Base-by-base conservation (phyloP, 2,113 vertebrate genomes). In the Hylia prasina region DNA sequence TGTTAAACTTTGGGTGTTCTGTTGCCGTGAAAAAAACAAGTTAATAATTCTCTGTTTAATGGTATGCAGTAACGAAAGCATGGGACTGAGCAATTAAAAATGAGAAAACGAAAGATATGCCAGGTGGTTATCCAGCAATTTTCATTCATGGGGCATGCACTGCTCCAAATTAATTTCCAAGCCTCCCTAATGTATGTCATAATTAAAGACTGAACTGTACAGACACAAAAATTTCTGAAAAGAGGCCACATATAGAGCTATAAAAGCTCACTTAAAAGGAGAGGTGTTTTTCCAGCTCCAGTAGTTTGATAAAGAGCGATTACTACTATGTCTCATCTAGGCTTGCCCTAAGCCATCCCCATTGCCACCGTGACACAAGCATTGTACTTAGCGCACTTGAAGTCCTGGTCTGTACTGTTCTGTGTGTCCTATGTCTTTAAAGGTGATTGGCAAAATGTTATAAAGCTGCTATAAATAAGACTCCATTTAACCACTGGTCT, bases 181-280 rank as follows among this genome's bases (percentile, higher is more conserved):
- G 57, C 44, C 56, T 56, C 27, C 18, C 56, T 81, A 24, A 56
- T 5, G 3, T 50, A 37, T 35, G 20, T 71, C 58, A 51, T 88
- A 87, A 90, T 94, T 90, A 88, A 79, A 79, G 53, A 66, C 54
- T 27, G 10, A 89, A 17, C 63, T 69, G 48, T 42, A 33, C 18
- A 14, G 45, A 33, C 12, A 50, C 44, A 45, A 45, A 42, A 54
- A 57, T 33, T 82, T 63, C 33, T 73, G 68, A 94, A 95, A 69
- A 72, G 47, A 79, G 90, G 73, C 23, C 58, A 66, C 24, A 2
- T 10, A n/a, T 0, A 50, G 57, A 66, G 33, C 48, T 69, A 75
- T 88, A 65, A 72, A 57, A 77, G 31, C 45, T 84, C 20, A 13
- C 22, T 40, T 31, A 14, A 69, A 42, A 86, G 66, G 71, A 71